Evolutionary conservation across 2,113 vertebrate species (phyloP).

Genomic region (Hippocampus mohnikei): DNA sequence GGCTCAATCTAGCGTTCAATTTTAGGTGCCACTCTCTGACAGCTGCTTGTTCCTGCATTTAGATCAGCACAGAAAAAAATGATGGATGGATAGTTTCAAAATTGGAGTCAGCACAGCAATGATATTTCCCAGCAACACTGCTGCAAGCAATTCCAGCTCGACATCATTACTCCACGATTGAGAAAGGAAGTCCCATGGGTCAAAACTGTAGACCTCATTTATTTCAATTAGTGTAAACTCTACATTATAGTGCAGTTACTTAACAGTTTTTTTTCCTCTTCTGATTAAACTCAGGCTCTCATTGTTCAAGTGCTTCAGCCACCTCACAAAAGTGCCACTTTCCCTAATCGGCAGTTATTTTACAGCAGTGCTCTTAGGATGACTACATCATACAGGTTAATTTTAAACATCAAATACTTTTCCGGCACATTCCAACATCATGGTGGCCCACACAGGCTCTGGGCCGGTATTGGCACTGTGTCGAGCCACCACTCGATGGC

Average conservation of each 20-base stretch:
- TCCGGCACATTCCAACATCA: background rate
- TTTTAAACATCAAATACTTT: background rate
- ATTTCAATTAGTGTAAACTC: conserved; percentile 44
- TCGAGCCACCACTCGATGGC: no score
- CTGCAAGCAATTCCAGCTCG: conserved; percentile 49
- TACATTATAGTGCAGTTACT: conserved; percentile 44
- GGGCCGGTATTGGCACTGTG: no score
- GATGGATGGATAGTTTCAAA: background rate
- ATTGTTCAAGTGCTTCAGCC: conserved; percentile 23
- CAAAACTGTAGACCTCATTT: conserved; percentile 51
- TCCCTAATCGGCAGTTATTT: conserved; percentile 59
- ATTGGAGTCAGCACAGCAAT: conserved; percentile 53
- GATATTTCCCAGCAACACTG: conserved; percentile 52
- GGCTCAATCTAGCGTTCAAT: conserved; percentile 33
- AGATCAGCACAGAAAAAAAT: background rate
- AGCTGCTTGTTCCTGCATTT: conserved; percentile 51
- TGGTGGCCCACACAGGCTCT: no score
- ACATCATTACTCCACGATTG: conserved; percentile 55
- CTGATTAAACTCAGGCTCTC: conserved; percentile 29
- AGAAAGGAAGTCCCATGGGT: conserved; percentile 47
- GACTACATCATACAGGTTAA: background rate
- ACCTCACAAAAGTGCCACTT: conserved; percentile 22
- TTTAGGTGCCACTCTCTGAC: conserved; percentile 28
- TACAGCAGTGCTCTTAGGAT: background rate
- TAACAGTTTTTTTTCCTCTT: conserved; percentile 42